Evolutionary conservation across 2,113 vertebrate genomes (phyloP).

Genomic region (Eupsittula cactorum): DNA sequence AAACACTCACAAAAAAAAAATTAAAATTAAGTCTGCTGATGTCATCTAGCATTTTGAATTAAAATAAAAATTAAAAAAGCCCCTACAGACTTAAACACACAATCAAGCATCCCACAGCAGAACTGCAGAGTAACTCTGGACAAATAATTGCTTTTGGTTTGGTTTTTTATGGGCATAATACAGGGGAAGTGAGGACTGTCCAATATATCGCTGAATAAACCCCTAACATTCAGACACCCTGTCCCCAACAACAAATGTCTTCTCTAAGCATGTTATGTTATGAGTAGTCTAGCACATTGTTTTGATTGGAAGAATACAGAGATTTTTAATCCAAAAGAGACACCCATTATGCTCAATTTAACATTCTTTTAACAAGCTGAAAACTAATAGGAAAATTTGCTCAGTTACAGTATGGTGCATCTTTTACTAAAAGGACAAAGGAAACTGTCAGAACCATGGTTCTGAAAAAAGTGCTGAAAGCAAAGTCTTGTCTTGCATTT

Average conservation of each 20-base stretch:
- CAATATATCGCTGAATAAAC: neutral
- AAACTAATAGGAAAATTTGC: neutral
- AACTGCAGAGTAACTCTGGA: neutral
- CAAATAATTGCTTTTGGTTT: neutral
- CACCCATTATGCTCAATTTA: neutral
- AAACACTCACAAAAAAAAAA: neutral
- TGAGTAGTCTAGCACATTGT: neutral
- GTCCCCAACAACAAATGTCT: neutral
- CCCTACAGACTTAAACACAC: neutral
- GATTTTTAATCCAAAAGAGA: conserved; percentile 27
- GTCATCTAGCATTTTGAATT: neutral
- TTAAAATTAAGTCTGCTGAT: neutral
- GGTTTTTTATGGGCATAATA: neutral
- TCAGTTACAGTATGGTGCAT: neutral
- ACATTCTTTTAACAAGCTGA: neutral
- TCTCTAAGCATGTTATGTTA: neutral
- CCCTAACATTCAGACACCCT: neutral
- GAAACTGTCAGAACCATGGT: neutral
- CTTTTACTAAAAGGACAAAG: neutral
- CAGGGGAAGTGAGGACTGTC: neutral
- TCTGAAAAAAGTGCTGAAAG: neutral
- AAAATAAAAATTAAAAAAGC: neutral
- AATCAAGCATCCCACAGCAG: neutral
- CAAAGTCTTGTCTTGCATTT: neutral
- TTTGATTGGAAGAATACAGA: conserved; percentile 3